Conservation (phyloP, 2,888 invertebrate genomes). For the Thumatha senex region DNA sequence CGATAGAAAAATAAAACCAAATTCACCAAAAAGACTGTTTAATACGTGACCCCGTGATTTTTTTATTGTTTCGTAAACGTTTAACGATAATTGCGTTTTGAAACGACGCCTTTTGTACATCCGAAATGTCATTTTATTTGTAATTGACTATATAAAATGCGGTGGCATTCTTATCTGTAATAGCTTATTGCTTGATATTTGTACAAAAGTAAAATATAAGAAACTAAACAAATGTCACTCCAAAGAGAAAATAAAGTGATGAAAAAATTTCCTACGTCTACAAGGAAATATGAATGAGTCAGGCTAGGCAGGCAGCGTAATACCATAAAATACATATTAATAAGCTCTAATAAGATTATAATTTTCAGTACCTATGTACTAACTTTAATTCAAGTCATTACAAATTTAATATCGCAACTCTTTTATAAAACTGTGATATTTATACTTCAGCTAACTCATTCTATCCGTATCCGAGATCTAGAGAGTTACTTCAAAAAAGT, state of each 20-base stretch:
- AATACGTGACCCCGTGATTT: conserved; percentile 62
- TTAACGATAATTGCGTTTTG: conserved; percentile 46
- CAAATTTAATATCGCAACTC: no score
- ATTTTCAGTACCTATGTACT: no score
- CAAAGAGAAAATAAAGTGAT: no score
- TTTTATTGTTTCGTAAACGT: conserved; percentile 54
- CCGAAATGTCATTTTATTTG: conserved; percentile 41
- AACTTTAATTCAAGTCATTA: no score
- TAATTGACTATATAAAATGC: conserved; percentile 40
- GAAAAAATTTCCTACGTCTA: no score
- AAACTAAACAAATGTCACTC: not conserved
- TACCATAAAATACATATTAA: no score
- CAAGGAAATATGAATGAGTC: no score
- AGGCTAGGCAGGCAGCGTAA: no score
- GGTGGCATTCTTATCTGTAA: conserved; percentile 34
- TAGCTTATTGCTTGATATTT: conserved; percentile 21
- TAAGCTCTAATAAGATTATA: no score
- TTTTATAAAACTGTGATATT: no score
- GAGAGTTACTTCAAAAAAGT: not conserved
- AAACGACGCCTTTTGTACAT: conserved; percentile 42
- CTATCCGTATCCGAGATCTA: not conserved
- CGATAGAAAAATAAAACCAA: conserved; percentile 81
- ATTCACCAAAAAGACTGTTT: conserved; percentile 69
- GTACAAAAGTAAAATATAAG: conserved; percentile 18
- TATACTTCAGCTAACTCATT: no score